These are phyloP conservation scores for Diadumene lineata DNA, from an alignment of 92 coral and sea anemone genomes.

Conservation along the genomic window DNA sequence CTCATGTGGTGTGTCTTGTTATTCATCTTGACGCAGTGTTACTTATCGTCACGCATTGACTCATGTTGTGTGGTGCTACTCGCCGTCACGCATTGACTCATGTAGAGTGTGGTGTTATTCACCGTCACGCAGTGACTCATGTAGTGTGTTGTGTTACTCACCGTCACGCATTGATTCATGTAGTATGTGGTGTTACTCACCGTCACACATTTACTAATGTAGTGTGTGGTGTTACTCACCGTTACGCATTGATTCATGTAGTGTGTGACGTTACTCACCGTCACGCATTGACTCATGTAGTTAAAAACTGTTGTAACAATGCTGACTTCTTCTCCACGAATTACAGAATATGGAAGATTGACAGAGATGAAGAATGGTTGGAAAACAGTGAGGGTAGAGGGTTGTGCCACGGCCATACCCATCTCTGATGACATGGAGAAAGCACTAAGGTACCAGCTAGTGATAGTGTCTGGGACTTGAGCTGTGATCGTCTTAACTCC, in stretches of 20 bases:
- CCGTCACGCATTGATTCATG: conserved; percentile 72
- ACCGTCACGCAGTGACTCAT: conserved; percentile 76
- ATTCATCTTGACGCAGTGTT: too few species aligned
- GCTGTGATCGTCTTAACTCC: conserved; percentile 64
- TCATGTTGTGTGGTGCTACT: conserved; percentile 70
- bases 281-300: conserved; percentile 69
- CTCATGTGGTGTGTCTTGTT: conserved; percentile 84
- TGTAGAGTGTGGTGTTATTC: conserved; percentile 64
- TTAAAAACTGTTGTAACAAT: conserved; percentile 79
- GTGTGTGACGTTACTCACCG: conserved; percentile 81
- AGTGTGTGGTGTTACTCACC: conserved; percentile 78
- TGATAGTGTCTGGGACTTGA: conserved; percentile 86
- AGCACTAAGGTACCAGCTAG: conserved; percentile 89
- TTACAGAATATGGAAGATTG: conserved; percentile 90
- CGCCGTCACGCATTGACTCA: conserved; percentile 75
- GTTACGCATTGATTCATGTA: conserved; percentile 73
- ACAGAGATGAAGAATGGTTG: conserved; percentile 86
- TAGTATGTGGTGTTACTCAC: conserved; percentile 83
- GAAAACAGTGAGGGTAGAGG: conserved; percentile 68
- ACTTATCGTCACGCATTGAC: conserved; percentile 75
- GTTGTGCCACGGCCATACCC: conserved; percentile 83
- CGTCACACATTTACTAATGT: conserved; percentile 69
- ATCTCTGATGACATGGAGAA: conserved; percentile 73
- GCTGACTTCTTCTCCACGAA: conserved; percentile 90
- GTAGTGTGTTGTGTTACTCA: conserved; percentile 75